A percentile compares a stretch with the other conserved stretches of the same genome.
Conservation (phyloP, 2,797 vertebrate species). For the Typhlichthys eigenmanni region DNA sequence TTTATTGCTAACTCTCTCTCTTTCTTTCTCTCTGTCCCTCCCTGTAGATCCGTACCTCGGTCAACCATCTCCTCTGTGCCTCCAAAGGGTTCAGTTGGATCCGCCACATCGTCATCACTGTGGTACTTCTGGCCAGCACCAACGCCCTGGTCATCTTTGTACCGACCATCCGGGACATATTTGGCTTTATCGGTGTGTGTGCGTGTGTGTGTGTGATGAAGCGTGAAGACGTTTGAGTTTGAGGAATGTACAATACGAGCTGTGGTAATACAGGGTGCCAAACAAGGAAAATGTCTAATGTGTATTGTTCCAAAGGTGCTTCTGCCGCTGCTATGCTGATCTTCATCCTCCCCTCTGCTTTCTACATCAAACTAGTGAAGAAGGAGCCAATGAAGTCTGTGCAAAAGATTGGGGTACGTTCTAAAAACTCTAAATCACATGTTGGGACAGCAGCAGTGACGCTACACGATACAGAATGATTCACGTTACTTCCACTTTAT, state of each 20-base stretch:
- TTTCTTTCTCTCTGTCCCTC: not conserved
- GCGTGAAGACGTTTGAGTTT: not conserved
- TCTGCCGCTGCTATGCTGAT: slow-evolving; percentile 97
- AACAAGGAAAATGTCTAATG: not conserved
- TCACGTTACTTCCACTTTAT: no score
- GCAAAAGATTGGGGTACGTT: slow-evolving; percentile 95
- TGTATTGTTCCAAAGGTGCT: slow-evolving; percentile 59
- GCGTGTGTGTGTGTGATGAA: not conserved
- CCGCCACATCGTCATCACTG: slow-evolving; percentile 86
- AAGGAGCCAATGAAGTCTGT: slow-evolving; percentile 92
- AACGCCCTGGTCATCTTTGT: slow-evolving; percentile 93
- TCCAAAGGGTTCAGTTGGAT: slow-evolving; percentile 90
- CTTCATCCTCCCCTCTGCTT: slow-evolving; percentile 96
- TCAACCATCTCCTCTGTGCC: slow-evolving; percentile 86
- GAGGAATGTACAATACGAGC: not conserved
- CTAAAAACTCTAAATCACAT: no score
- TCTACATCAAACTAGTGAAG: slow-evolving; percentile 96
- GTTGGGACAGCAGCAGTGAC: no score
- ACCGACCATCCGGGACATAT: slow-evolving; percentile 93
- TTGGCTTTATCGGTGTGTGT: slow-evolving; percentile 91
- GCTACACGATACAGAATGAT: no score
- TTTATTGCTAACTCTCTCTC: not conserved
- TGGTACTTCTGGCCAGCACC: slow-evolving; percentile 81
- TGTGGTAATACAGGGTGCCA: not conserved
- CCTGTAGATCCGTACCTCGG: slow-evolving; percentile 89